Conservation (phyloP, 2,113 vertebrate genomes). For the Ornithorhynchus anatinus region DNA sequence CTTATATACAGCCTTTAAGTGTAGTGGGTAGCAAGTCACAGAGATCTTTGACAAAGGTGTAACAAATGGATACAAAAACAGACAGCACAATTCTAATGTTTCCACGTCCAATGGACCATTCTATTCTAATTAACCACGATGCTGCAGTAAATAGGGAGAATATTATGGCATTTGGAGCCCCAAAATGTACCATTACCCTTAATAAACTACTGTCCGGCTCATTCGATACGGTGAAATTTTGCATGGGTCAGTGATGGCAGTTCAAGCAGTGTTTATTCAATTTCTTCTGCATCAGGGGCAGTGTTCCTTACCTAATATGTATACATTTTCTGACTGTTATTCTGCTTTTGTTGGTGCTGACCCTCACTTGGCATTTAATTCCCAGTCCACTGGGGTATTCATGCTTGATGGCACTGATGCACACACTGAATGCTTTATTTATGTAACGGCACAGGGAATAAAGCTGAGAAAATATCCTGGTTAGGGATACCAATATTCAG, state of each 20-base stretch:
- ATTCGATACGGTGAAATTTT: conserved; percentile 75
- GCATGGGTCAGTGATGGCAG: conserved; percentile 68
- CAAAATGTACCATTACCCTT: conserved; percentile 64
- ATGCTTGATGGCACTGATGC: conserved; percentile 76
- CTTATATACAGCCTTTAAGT: no score
- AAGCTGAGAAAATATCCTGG: conserved; percentile 64
- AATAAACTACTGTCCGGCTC: conserved; percentile 73
- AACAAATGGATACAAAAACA: no score
- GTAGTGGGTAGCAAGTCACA: no score
- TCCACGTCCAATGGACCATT: no score
- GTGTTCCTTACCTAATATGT: conserved; percentile 75
- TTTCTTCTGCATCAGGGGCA: conserved; percentile 69
- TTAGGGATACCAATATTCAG: conserved; percentile 49
- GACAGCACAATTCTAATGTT: no score
- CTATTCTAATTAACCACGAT: no score
- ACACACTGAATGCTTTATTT: conserved; percentile 77
- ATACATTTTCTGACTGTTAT: conserved; percentile 83
- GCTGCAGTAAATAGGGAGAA: conserved; percentile 26
- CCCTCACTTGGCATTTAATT: conserved; percentile 86
- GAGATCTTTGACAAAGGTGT: no score
- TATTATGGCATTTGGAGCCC: conserved; percentile 48
- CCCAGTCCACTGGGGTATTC: conserved; percentile 78
- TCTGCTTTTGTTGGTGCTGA: conserved; percentile 80
- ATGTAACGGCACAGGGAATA: conserved; percentile 61
- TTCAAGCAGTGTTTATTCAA: conserved; percentile 73